These are phyloP conservation scores for Diarsia mendica DNA, from an alignment of 2,888 invertebrate species.

Conservation along the genomic window DNA sequence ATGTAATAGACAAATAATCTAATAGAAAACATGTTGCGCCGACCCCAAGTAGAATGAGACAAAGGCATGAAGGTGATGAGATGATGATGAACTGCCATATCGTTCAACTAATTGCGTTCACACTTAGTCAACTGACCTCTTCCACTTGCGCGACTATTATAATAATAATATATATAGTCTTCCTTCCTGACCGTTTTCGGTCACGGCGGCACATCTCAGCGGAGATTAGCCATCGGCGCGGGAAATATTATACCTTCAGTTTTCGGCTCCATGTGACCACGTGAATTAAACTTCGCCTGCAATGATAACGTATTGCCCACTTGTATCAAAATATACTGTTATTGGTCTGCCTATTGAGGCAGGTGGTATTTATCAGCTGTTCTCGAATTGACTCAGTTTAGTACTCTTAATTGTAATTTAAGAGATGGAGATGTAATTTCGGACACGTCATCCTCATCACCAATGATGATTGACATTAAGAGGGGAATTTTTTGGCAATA, in stretches of 20 bases:
- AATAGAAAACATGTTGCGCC: too few relatives aligned
- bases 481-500: conserved; percentile 20
- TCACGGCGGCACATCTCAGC: too few relatives aligned
- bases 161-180: too few relatives aligned
- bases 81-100: not conserved
- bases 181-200: too few relatives aligned
- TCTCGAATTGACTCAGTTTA: conserved; percentile 59
- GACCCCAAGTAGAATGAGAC: too few relatives aligned
- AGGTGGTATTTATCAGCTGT: conserved; percentile 63
- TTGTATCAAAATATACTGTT: not conserved
- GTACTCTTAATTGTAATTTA: conserved; percentile 58
- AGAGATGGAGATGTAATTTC: conserved; percentile 14
- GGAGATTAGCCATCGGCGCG: too few relatives aligned
- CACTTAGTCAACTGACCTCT: not conserved
- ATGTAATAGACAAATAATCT: not conserved
- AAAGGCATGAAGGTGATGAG: too few relatives aligned
- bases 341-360: conserved; percentile 15
- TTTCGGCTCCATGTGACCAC: too few relatives aligned
- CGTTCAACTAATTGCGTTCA: not conserved
- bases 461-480: conserved; percentile 48
- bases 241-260: too few relatives aligned
- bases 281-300: not conserved
- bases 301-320: not conserved
- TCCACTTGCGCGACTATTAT: not conserved
- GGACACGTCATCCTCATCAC: conserved; percentile 30